Conservation (phyloP, 1,140 invertebrate genomes). For the Trichonephila clavata region DNA sequence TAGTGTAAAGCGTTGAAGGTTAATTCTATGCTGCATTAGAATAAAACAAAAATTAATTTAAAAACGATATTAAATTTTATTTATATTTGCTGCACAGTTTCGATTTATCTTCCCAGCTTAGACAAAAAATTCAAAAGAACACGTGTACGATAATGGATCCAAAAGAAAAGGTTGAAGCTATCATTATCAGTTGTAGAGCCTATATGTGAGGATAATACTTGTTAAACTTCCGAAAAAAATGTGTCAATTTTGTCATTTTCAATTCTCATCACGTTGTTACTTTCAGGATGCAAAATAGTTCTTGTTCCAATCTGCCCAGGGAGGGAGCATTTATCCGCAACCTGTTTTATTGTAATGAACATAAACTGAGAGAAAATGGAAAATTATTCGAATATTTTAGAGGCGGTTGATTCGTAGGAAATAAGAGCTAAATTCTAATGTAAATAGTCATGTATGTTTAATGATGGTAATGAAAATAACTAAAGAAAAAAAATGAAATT, state of each 20-base stretch:
- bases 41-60: too few species aligned
- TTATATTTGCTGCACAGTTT: background rate
- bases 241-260: background rate
- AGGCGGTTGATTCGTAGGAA: background rate
- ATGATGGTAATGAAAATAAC: too few species aligned
- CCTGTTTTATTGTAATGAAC: slow-evolving; percentile 16
- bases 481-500: too few species aligned
- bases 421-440: too few species aligned
- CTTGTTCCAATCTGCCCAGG: slow-evolving; percentile 2
- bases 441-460: too few species aligned
- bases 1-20: too few species aligned
- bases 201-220: background rate
- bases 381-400: background rate
- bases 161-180: background rate
- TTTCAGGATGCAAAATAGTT: slow-evolving; percentile 25
- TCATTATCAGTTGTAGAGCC: background rate
- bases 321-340: background rate
- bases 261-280: background rate
- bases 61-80: too few species aligned
- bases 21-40: too few species aligned
- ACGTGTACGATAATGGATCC: too few species aligned
- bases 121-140: background rate
- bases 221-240: background rate
- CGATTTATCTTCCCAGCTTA: background rate
- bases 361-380: background rate